Base-by-base conservation (phyloP, 2,797 vertebrate genomes). In the Choloepus didactylus region DNA sequence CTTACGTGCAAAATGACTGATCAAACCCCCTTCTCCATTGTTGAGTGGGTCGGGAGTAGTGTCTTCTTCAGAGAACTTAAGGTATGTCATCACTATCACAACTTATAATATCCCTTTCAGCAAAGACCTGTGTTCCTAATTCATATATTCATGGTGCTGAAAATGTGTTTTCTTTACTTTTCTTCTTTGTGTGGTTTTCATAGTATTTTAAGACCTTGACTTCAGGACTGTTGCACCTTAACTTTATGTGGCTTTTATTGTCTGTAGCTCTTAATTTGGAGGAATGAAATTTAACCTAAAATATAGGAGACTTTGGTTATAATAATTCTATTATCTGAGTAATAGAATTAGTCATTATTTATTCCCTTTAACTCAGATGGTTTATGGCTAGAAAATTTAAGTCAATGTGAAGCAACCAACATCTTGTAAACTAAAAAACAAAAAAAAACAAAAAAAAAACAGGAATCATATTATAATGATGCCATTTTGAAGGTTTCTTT, bases 1-100 rank as follows among this genome's bases (percentile, higher is more conserved):
- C 99, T 99, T 89, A 99, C 99, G 99, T 99, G 99, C 98, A 99
- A 99, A 99, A 99, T 99, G 99, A 99, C 99, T 0, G 99, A 99
- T 98, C 99, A 99, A 98, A 99, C 99, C 2, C 99, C 99, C 93
- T 99, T 99, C 99, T 99, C 99, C 97, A 99, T 99, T 41, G 99
- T 99, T 11, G 99, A 99, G 97, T 99, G 99, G 99, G 99, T 99
- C 35, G 98, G 99, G 97, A 99, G 99, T 98, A 99, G 99, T 98
- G 98, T 99, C 98, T 99, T 99, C 98, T 99, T 99, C 98, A 98
- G 99, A 97, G 99, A 99, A 97, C 99, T 99, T 72, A 99, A 99
- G 99, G 99, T 99, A 99, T 2, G 98, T 96, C 70, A 79, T 6
- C 51, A 56, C 41, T 96, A 21, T 91, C 18, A 14, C 56, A 87